A percentile compares a stretch with the other conserved stretches of the same genome.
Evolutionary conservation across 1,140 invertebrate genomes (phyloP).

Genomic region (Pogonomyrmex californicus): DNA sequence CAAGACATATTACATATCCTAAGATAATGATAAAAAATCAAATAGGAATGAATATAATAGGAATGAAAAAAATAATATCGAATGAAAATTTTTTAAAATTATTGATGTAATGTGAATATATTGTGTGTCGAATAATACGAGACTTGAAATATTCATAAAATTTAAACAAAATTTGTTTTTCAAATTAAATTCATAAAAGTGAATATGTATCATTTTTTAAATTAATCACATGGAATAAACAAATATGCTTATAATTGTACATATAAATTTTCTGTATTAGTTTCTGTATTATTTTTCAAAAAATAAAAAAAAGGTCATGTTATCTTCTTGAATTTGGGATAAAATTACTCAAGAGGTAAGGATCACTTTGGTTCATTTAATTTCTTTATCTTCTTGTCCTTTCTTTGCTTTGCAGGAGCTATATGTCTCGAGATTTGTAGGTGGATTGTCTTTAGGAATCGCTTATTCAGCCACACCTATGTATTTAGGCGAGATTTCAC

Average conservation of each 20-base stretch:
- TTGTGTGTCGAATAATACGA: too few species aligned
- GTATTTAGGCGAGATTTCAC: constrained; percentile 89
- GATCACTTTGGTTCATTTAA: neutral
- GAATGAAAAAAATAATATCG: neutral
- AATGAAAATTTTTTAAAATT: neutral
- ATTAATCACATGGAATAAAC: neutral
- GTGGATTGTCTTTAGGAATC: constrained; percentile 89
- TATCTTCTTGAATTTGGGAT: too few species aligned
- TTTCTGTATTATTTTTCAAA: neutral
- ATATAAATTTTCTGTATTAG: neutral
- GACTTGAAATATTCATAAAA: neutral
- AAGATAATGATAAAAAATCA: neutral
- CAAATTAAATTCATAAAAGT: neutral
- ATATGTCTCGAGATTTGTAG: constrained; percentile 81
- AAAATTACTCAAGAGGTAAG: neutral
- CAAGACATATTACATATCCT: neutral
- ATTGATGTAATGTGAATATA: neutral
- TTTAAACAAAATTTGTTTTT: neutral
- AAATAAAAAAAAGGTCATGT: neutral
- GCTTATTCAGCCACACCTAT: constrained; percentile 88
- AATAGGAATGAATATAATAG: neutral
- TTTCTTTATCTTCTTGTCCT: neutral
- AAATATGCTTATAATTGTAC: neutral
- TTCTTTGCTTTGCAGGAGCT: constrained; percentile 60
- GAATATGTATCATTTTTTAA: neutral